These are phyloP conservation scores for Oncorhynchus keta DNA, from an alignment of 2,113 vertebrate genomes.

Conservation along the genomic window DNA sequence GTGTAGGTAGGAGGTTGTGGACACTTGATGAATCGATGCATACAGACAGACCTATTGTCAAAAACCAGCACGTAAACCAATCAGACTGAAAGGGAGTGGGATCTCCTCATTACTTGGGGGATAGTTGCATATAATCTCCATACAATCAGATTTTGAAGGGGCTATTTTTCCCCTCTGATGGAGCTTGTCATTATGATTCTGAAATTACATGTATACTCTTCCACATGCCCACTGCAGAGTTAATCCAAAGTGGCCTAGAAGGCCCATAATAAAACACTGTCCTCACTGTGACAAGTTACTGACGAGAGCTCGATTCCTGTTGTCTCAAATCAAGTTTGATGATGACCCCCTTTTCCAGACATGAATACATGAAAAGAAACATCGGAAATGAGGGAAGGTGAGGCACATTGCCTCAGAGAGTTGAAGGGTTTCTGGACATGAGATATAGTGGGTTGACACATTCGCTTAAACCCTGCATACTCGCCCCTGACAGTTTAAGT, in stretches of 20 bases:
- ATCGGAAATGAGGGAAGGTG: constrained; percentile 1
- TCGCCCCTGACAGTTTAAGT: constrained; percentile 44
- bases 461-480: constrained; percentile 35
- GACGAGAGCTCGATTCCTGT: not conserved
- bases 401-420: constrained; percentile 7
- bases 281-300: not conserved
- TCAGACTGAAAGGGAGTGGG: no score
- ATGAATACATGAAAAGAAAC: not conserved
- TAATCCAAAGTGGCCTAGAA: not conserved
- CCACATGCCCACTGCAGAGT: not conserved
- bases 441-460: constrained; percentile 26
- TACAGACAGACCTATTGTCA: not conserved
- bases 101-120: no score
- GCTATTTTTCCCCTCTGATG: no score
- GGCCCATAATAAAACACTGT: not conserved
- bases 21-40: not conserved
- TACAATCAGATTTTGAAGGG: no score
- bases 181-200: no score
- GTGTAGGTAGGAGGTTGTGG: not conserved
- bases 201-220: no score
- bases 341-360: not conserved
- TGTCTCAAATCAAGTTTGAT: no score
- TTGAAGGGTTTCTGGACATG: constrained; percentile 9
- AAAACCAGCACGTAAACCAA: not conserved
- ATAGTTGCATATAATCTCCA: no score